A percentile compares a stretch with the other conserved stretches of the same genome.
Conservation (phyloP, 2,888 invertebrate species). For the Cephus spinipes region DNA sequence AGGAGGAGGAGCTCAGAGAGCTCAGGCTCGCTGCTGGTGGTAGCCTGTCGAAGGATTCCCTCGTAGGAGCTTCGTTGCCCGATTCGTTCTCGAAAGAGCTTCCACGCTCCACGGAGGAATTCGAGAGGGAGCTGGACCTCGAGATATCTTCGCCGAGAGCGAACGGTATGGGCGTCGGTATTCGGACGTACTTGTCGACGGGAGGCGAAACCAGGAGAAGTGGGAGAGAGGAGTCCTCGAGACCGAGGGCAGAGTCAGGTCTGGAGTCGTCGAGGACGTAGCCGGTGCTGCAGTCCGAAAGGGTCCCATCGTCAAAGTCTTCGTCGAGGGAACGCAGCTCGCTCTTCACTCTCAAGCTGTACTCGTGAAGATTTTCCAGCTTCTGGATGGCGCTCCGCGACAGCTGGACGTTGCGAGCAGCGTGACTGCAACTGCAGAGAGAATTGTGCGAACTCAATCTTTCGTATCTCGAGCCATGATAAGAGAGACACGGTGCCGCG, state of each 20-base stretch:
- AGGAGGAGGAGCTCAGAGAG: conserved; percentile 35
- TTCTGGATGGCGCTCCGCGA: conserved; percentile 49
- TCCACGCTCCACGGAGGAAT: conserved; percentile 42
- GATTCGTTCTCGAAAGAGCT: conserved; percentile 53
- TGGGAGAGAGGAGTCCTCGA: conserved; percentile 22
- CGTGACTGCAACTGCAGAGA: conserved; percentile 52
- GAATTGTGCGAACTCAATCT: conserved; percentile 52
- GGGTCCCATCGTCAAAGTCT: conserved; percentile 44
- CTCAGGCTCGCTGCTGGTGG: conserved; percentile 16
- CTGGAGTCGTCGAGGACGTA: conserved; percentile 46
- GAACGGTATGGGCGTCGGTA: conserved; percentile 58
- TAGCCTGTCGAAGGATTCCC: conserved; percentile 38
- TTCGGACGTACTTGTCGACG: conserved; percentile 47
- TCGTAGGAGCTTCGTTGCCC: conserved; percentile 52
- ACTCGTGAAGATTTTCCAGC: conserved; percentile 60
- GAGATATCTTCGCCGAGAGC: conserved; percentile 43
- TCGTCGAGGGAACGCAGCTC: conserved; percentile 50
- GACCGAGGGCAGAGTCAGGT: conserved; percentile 46
- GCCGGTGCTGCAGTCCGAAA: conserved; percentile 52
- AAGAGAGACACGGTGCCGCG: conserved; percentile 34
- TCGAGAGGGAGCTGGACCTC: conserved; percentile 33
- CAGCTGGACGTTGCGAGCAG: conserved; percentile 41
- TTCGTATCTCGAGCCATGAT: conserved; percentile 40
- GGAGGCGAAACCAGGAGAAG: neutral
- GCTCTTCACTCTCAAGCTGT: conserved; percentile 53